Base-by-base conservation (phyloP, 2,888 invertebrate species). In the Andrena minutula region DNA sequence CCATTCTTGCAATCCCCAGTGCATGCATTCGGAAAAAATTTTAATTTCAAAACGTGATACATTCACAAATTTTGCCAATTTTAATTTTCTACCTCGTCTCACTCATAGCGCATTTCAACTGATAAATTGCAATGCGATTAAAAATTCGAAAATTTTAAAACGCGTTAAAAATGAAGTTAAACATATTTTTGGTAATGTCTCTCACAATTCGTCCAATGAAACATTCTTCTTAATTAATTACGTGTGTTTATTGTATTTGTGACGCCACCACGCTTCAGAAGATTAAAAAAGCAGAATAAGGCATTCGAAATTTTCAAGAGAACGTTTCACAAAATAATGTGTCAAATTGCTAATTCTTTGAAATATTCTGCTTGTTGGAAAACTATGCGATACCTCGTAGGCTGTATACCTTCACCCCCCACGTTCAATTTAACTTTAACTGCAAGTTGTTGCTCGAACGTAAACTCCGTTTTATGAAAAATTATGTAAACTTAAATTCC, bases 301-400 rank as follows among this genome's bases (percentile, higher is more conserved):
- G 20, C 28, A 23, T 41, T 56, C 8, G 28, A 49, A 49, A 49
- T 0, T 12, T 12, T 30, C 12, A 28, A 2, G 23, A 16, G 32
- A 65, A 65, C 47, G 56, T 58, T 65, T 64, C 56, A n/a, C 20
- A 65, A 65, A 65, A 74, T 58, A 28, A 47, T 58, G 30, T 30
- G 65, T 10, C 30, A 58, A 65, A 74, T 74, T 47, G 53, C 30
- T 30, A 35, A 23, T 47, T 53, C 51, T 53, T 32, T 30, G 56
- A 65, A 65, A 65, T 73, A 73, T 64, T 73, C 56, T 41, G n/a
- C 41, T 65, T 1, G 16, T 20, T n/a, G 10, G 41, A 20, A 26
- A 47, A 65, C 65, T 28, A 35, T 58, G 49, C 26, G 26, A 20
- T 16, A 51, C 30, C 35, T 4, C 20, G 10, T 41, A 28, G 8